Percentiles rank a stretch among this genome's conserved stretches.
Conservation (phyloP, 64 coral and sea anemone species). For the Montipora sp. region DNA sequence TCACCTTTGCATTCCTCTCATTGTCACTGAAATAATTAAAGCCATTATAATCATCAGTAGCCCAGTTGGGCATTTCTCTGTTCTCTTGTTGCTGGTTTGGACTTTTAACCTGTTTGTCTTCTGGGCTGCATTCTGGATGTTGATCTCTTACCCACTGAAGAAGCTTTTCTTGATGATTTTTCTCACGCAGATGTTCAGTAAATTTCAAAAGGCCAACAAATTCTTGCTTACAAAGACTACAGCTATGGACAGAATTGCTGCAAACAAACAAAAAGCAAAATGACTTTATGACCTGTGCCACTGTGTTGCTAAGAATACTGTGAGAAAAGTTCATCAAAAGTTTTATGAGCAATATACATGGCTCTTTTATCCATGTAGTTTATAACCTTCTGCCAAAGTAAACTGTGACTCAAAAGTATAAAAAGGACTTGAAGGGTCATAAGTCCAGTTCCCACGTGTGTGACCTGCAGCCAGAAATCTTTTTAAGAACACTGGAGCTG, state of each 20-base stretch:
- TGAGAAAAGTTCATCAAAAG: too few species aligned
- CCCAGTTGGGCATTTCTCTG: neutral
- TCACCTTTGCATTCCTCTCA: neutral
- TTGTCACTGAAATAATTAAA: neutral
- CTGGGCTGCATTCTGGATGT: conserved; percentile 4
- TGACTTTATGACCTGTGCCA: neutral
- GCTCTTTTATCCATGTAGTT: too few species aligned
- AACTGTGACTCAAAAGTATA: too few species aligned
- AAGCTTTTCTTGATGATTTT: conserved; percentile 48
- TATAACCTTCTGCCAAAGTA: too few species aligned
- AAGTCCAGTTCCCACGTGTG: too few species aligned
- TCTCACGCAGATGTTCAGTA: conserved; percentile 45
- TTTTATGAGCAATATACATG: too few species aligned
- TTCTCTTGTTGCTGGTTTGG: neutral
- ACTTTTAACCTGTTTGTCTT: neutral
- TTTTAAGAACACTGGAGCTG: too few species aligned
- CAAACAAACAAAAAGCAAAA: neutral
- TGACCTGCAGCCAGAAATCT: too few species aligned
- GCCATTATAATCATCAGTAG: conserved; percentile 11
- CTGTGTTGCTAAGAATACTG: too few species aligned
- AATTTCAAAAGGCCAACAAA: conserved; percentile 55
- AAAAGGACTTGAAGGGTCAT: too few species aligned
- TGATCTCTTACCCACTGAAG: conserved; percentile 47
- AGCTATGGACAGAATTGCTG: conserved; percentile 58
- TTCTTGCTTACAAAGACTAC: conserved; percentile 42